Conservation (phyloP, 2,888 invertebrate species). For the Agrotis exclamationis region DNA sequence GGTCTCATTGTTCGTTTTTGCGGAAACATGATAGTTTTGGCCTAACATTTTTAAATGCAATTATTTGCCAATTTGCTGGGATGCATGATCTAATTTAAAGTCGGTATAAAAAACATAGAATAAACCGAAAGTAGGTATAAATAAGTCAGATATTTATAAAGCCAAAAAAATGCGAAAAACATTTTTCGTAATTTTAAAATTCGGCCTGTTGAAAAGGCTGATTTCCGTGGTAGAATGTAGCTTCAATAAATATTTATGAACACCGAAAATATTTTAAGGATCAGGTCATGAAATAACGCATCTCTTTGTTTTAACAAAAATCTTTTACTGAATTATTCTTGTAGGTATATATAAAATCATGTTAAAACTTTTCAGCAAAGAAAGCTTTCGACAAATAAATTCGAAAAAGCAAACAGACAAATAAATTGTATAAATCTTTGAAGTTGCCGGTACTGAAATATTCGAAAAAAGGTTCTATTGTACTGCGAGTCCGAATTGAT, state of each 20-base stretch:
- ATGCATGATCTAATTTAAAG: background rate
- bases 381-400: constrained; percentile 14
- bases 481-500: constrained; percentile 73
- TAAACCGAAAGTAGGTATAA: too few species aligned
- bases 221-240: background rate
- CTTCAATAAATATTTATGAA: constrained; percentile 34
- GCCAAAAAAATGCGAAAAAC: too few species aligned
- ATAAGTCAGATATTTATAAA: too few species aligned
- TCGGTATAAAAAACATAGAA: too few species aligned
- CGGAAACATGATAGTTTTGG: constrained; percentile 68
- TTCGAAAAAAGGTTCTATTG: constrained; percentile 70
- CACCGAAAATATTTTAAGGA: constrained; percentile 1
- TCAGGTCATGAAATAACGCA: background rate
- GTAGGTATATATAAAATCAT: background rate
- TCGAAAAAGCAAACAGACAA: constrained; percentile 49
- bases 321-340: background rate
- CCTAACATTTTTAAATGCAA: constrained; percentile 10
- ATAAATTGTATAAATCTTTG: constrained; percentile 68
- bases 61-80: constrained; percentile 1
- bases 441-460: constrained; percentile 72
- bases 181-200: too few species aligned
- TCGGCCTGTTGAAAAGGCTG: too few species aligned
- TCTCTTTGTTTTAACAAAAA: background rate
- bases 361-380: background rate
- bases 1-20: constrained; percentile 78